These are phyloP conservation scores for Choristoneura rosaceana DNA, from an alignment of 2,888 invertebrate genomes.

Conservation along the genomic window DNA sequence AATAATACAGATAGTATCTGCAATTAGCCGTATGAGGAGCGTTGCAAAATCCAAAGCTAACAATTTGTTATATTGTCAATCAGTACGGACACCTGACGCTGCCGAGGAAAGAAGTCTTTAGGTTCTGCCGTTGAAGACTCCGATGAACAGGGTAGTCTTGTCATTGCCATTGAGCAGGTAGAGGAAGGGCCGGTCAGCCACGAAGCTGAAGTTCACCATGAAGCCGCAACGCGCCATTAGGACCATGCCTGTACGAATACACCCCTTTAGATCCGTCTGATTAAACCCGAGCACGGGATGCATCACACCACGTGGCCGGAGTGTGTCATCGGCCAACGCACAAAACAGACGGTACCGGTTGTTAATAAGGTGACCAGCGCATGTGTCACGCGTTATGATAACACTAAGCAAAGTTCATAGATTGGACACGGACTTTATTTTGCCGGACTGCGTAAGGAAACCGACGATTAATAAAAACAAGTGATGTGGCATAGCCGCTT, in stretches of 20 bases:
- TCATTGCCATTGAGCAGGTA: conserved; percentile 62
- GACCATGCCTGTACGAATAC: conserved; percentile 72
- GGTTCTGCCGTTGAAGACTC: conserved; percentile 59
- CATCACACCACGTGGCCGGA: not conserved
- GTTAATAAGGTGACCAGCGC: not conserved
- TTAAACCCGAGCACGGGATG: not conserved
- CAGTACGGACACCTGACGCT: not conserved
- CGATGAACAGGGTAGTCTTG: conserved; percentile 63
- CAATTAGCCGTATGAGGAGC: too few species aligned
- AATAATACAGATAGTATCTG: too few species aligned
- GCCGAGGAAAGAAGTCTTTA: conserved; percentile 24
- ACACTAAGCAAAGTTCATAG: not conserved
- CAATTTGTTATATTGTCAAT: not conserved
- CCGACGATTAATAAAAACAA: not conserved
- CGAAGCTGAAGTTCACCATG: conserved; percentile 60
- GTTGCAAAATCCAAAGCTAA: too few species aligned
- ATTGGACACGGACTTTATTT: not conserved
- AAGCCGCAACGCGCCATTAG: conserved; percentile 72
- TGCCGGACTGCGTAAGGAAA: not conserved
- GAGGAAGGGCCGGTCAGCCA: conserved; percentile 76
- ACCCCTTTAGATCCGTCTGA: conserved; percentile 37
- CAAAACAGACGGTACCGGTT: not conserved
- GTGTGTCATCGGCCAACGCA: conserved; percentile 1
- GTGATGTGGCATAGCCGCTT: not conserved
- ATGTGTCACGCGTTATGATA: not conserved